These are phyloP conservation scores for Thymallus thymallus DNA, from an alignment of 2,113 vertebrate species.

Conservation along the genomic window DNA sequence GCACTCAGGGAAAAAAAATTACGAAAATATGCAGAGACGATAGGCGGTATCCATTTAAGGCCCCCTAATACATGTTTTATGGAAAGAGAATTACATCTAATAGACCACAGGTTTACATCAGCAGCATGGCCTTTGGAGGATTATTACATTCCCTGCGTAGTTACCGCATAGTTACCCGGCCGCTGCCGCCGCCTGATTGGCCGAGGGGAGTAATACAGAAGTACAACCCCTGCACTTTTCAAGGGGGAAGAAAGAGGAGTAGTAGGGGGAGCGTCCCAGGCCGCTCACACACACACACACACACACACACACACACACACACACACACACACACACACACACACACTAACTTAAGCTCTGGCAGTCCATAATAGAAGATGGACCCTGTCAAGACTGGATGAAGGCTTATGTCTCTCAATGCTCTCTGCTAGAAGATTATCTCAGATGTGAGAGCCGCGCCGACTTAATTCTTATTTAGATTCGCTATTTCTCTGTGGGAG, in stretches of 20 bases:
- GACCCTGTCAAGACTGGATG: not conserved
- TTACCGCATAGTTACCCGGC: not conserved
- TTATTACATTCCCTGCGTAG: not conserved
- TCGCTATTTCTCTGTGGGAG: not conserved
- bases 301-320: not conserved
- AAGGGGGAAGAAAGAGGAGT: too few relatives aligned
- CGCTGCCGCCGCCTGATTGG: not conserved
- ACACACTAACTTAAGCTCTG: not conserved
- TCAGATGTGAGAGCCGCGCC: slow-evolving; percentile 16
- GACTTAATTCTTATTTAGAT: slow-evolving; percentile 37
- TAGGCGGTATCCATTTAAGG: slow-evolving; percentile 37
- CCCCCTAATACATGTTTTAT: slow-evolving; percentile 32
- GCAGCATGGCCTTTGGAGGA: not conserved
- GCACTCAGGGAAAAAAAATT: not conserved
- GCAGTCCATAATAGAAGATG: not conserved
- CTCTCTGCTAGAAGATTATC: slow-evolving; percentile 31
- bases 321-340: not conserved
- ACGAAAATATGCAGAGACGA: slow-evolving; percentile 23
- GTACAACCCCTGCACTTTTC: slow-evolving; percentile 24
- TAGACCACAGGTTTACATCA: slow-evolving; percentile 23
- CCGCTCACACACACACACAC: not conserved
- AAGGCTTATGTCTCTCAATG: too few relatives aligned
- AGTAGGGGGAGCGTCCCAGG: not conserved
- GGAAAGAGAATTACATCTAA: slow-evolving; percentile 26
- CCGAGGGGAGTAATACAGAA: slow-evolving; percentile 16